Conservation (phyloP, 2,888 invertebrate genomes). For the Seira ritae region DNA sequence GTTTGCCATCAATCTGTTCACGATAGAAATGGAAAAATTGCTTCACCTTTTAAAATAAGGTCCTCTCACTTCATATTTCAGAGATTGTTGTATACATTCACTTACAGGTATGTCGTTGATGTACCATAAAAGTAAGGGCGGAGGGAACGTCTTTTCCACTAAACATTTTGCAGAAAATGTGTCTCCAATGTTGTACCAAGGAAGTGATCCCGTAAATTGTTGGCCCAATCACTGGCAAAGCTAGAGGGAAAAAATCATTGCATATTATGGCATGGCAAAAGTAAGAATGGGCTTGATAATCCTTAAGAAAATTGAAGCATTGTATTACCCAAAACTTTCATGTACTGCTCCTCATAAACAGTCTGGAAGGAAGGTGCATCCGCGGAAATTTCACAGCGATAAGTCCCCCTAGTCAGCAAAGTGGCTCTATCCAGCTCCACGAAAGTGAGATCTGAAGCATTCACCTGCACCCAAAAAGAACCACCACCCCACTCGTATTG, state of each 20-base stretch:
- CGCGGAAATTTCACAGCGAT: slow-evolving; percentile 73
- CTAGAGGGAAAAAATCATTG: slow-evolving; percentile 40
- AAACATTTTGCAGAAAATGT: slow-evolving; percentile 69
- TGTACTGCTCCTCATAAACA: slow-evolving; percentile 68
- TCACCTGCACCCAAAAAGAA: slow-evolving; percentile 58
- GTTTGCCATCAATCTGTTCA: slow-evolving; percentile 62
- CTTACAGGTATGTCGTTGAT: slow-evolving; percentile 69
- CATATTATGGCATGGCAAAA: background rate
- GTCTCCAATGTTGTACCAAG: slow-evolving; percentile 73
- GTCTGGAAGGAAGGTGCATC: slow-evolving; percentile 73
- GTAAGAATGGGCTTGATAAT: background rate
- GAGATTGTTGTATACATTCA: background rate
- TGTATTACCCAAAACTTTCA: slow-evolving; percentile 71
- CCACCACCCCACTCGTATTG: background rate
- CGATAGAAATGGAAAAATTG: no score
- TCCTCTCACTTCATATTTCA: no score
- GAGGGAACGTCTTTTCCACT: slow-evolving; percentile 69
- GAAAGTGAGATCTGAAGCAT: slow-evolving; percentile 63
- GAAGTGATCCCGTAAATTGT: slow-evolving; percentile 64
- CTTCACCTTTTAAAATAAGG: no score
- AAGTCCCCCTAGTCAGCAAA: slow-evolving; percentile 68
- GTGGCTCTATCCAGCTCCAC: slow-evolving; percentile 66
- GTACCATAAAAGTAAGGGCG: slow-evolving; percentile 68
- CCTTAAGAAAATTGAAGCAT: background rate
- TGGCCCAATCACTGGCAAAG: slow-evolving; percentile 69